phyloP scores from a whole-genome alignment of 2,888 invertebrate species.

The Gastrophysa polygoni region DNA sequence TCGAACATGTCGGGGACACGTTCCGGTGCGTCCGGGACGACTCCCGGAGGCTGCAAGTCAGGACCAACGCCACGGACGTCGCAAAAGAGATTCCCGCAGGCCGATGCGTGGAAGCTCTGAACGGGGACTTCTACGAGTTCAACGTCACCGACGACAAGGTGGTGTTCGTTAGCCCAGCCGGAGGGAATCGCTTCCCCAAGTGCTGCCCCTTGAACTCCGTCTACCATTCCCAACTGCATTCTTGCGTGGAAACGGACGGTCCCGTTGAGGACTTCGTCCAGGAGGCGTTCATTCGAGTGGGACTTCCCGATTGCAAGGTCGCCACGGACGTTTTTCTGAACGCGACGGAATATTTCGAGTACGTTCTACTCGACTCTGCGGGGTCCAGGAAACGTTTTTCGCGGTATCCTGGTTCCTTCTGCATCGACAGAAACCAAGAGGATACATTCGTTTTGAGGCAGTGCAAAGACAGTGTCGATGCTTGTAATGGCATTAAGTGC shows the following conservation, averaged over 20 bases:
- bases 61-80: conserved; percentile 17
- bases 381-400: not conserved
- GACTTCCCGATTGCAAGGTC: conserved; percentile 43
- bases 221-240: conserved; percentile 40
- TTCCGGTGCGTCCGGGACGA: conserved; percentile 19
- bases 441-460: conserved; percentile 39
- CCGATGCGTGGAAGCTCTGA: conserved; percentile 22
- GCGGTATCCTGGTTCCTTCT: conserved; percentile 20
- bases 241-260: conserved; percentile 33
- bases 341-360: not conserved
- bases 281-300: conserved; percentile 40
- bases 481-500: conserved; percentile 50
- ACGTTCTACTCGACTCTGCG: too few relatives aligned
- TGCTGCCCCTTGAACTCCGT: conserved; percentile 45
- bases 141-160: conserved; percentile 10
- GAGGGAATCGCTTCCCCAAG: conserved; percentile 41
- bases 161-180: not conserved
- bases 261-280: conserved; percentile 33
- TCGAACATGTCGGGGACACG: not conserved
- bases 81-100: conserved; percentile 2
- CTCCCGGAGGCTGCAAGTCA: conserved; percentile 19
- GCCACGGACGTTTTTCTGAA: conserved; percentile 36
- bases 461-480: conserved; percentile 39
- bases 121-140: conserved; percentile 14
- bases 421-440: conserved; percentile 39